Evolutionary conservation across 2,888 invertebrate species (phyloP), one percentile per base, ranked within the genome.

Genomic region (Tachina fera): DNA sequence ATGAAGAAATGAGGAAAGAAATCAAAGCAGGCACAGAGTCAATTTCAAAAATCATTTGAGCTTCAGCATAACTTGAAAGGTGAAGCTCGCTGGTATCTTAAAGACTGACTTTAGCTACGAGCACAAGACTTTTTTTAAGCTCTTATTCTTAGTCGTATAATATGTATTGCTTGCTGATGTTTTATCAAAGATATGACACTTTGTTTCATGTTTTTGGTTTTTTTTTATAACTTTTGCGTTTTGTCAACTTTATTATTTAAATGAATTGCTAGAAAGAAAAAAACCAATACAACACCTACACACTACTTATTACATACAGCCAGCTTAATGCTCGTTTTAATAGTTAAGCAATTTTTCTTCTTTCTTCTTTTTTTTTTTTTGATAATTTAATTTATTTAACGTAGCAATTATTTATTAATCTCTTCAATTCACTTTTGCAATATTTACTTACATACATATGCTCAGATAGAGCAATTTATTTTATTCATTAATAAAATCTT

Each of bases 121-220:
- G 47, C 16, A 41, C 16, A 43, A 51, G 11, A 13, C 31, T 31
- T 74, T 71, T 31, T 74, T 71, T 65, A 63, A 83, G 71, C 77
- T 77, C 67, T 72, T 65, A 22, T 56, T 31, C 31, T 31, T 31
- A 31, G 31, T 31, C 31, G 31, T 31, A 31, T 31, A 31, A 56
- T 43, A 51, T 4, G 19, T 60, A 58, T 83, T n/a, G n/a, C n/a
- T n/a, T 41, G 22, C 67, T 79, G 86, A 86, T 86, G 75, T 47
- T 63, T 76, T 79, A 83, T 76, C 75, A 86, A 43, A 71, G 79
- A 79, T 86, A 83, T 79, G 86, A 86, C 86, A 86, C 86, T 86
- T 79, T 79, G 82, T 79, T 51, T 65, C 19, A 71, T 82, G 70
- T 77, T 65, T 72, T 60, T 0, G 16, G 58, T 45, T 71, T 45